Conservation (phyloP, 2,113 vertebrate genomes). For the Chrysemys picta region DNA sequence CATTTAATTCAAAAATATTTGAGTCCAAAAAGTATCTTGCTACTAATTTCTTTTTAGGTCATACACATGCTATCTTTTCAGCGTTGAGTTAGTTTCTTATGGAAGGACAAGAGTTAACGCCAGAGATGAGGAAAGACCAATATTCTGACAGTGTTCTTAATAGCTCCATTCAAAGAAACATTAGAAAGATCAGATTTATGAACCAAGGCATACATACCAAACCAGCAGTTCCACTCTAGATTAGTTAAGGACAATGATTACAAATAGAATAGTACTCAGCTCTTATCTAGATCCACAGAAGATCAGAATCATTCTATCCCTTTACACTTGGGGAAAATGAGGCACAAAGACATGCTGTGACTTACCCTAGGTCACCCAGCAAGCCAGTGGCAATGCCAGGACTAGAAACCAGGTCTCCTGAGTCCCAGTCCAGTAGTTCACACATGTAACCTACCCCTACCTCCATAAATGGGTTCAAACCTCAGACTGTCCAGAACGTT, state of each 20-base stretch:
- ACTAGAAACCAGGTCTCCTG: too few species aligned
- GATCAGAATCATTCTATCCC: not conserved
- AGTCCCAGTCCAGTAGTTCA: too few species aligned
- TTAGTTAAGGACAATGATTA: not conserved
- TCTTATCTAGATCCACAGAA: not conserved
- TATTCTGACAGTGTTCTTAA: not conserved
- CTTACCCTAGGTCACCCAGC: not conserved
- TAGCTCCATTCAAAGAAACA: not conserved
- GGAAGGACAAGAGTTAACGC: not conserved
- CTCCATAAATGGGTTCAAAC: not conserved
- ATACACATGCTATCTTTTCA: not conserved
- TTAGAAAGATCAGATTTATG: not conserved
- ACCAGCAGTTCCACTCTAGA: not conserved
- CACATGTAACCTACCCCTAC: not conserved
- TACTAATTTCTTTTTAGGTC: conserved; percentile 33
- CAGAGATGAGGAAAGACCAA: conserved; percentile 6
- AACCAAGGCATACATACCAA: not conserved
- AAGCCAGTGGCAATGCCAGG: too few species aligned
- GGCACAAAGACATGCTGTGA: not conserved
- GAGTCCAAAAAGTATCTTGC: not conserved
- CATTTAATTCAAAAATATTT: not conserved
- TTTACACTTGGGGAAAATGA: too few species aligned
- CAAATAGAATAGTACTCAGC: not conserved
- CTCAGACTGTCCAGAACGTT: not conserved
- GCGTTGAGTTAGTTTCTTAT: not conserved